Evolutionary conservation across 2,888 invertebrate genomes (phyloP).

Genomic region (Cheilosia vernalis): DNA sequence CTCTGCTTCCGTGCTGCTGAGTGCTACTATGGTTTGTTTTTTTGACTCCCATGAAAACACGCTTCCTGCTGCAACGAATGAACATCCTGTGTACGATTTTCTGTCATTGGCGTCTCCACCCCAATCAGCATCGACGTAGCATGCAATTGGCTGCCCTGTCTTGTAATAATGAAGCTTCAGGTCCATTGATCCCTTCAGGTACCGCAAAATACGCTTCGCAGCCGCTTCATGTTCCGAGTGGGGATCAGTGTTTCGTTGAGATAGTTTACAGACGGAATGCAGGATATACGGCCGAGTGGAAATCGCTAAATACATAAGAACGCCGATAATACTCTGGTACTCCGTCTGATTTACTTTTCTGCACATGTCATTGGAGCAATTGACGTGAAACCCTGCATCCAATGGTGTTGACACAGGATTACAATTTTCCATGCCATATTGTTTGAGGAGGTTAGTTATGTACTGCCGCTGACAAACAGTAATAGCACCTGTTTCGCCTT

Average conservation of each 20-base stretch:
- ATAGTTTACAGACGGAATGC: slow-evolving; percentile 73
- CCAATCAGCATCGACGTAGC: slow-evolving; percentile 76
- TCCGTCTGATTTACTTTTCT: slow-evolving; percentile 19
- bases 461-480: slow-evolving; percentile 61
- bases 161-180: slow-evolving; percentile 60
- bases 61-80: slow-evolving; percentile 43
- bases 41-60: slow-evolving; percentile 44
- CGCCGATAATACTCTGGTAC: slow-evolving; percentile 67
- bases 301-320: slow-evolving; percentile 70
- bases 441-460: slow-evolving; percentile 64
- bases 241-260: slow-evolving; percentile 74
- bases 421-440: slow-evolving; percentile 68
- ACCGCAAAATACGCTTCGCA: slow-evolving; percentile 72
- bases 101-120: slow-evolving; percentile 60
- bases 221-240: slow-evolving; percentile 74
- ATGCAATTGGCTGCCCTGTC: slow-evolving; percentile 47
- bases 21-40: slow-evolving; percentile 56
- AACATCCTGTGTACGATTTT: slow-evolving; percentile 68
- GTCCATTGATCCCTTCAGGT: slow-evolving; percentile 66
- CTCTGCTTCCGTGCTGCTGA: slow-evolving; percentile 66
- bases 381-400: slow-evolving; percentile 62
- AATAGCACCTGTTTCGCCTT: slow-evolving; percentile 61
- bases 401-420: slow-evolving; percentile 69
- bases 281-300: slow-evolving; percentile 71
- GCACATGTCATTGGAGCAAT: slow-evolving; percentile 25